phyloP scores from a whole-genome alignment of 2,888 invertebrate genomes.

The Morpho deidamia region DNA sequence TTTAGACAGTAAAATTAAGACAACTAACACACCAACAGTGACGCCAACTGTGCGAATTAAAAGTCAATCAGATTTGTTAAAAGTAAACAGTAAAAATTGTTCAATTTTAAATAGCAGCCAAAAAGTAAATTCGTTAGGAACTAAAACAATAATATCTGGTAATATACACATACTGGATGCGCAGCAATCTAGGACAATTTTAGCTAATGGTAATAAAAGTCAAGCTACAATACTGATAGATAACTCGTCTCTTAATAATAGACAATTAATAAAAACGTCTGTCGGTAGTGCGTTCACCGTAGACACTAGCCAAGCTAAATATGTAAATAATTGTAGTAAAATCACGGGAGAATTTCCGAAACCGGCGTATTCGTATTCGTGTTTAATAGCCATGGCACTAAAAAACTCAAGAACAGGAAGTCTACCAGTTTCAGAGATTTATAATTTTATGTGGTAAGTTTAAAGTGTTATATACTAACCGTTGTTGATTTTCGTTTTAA shows the following conservation, averaged over 20 bases:
- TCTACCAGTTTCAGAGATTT: conserved; percentile 98
- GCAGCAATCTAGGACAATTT: conserved; percentile 71
- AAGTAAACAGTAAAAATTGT: conserved; percentile 67
- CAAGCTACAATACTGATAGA: conserved; percentile 72
- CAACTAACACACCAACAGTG: conserved; percentile 38
- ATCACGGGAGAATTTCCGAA: conserved; percentile 87
- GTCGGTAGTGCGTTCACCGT: conserved; percentile 57
- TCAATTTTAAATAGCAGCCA: conserved; percentile 68
- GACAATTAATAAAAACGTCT: conserved; percentile 72
- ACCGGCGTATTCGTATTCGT: conserved; percentile 98
- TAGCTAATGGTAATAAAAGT: conserved; percentile 66
- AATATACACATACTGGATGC: conserved; percentile 75
- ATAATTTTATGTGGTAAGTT: conserved; percentile 97
- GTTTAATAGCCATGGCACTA: conserved; percentile 97
- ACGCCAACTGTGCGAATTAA: conserved; percentile 65
- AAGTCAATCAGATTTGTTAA: conserved; percentile 60
- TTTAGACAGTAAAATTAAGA: conserved; percentile 64
- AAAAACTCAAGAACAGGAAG: conserved; percentile 97
- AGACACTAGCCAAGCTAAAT: conserved; percentile 64
- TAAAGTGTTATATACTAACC: background rate
- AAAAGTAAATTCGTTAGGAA: conserved; percentile 65
- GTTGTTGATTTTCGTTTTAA: background rate
- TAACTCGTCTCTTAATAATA: conserved; percentile 66
- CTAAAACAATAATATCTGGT: conserved; percentile 73
- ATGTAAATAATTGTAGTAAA: conserved; percentile 59